These are phyloP conservation scores for Synchiropus splendidus DNA, from an alignment of 2,113 vertebrate genomes.

Conservation along the genomic window DNA sequence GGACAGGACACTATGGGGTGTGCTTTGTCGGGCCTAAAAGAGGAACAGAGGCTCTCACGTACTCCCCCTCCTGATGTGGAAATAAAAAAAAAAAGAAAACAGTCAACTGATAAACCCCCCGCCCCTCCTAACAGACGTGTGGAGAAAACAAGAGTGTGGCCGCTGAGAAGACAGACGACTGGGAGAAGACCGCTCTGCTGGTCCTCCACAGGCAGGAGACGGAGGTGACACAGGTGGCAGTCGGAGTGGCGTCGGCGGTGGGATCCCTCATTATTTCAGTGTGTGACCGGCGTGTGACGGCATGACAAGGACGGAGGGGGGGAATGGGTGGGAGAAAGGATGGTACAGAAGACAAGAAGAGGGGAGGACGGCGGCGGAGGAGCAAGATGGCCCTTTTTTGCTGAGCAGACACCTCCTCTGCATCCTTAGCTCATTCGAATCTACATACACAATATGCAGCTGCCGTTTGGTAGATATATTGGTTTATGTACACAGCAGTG, in stretches of 20 bases:
- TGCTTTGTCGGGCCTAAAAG: conserved; percentile 56
- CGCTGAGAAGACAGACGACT: conserved; percentile 15
- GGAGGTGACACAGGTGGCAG: conserved; percentile 43
- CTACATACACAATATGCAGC: conserved; percentile 72
- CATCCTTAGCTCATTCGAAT: conserved; percentile 61
- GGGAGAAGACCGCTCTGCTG: conserved; percentile 33
- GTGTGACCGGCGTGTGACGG: conserved; percentile 52
- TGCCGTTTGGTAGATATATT: conserved; percentile 70
- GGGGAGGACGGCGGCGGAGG: conserved; percentile 25
- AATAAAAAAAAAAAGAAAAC: conserved; percentile 52
- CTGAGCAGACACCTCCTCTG: conserved; percentile 51
- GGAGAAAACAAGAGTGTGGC: conserved; percentile 29
- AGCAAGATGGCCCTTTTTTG: conserved; percentile 56
- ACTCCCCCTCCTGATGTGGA: conserved; percentile 35
- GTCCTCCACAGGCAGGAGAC: conserved; percentile 39
- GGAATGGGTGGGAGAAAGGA: conserved; percentile 12
- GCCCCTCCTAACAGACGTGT: conserved; percentile 33
- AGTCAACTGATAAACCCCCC: conserved; percentile 15
- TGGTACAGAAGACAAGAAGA: conserved; percentile 7
- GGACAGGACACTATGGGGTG: conserved; percentile 43
- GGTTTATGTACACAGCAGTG: conserved; percentile 71
- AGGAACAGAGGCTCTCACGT: conserved; percentile 51
- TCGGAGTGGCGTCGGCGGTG: conserved; percentile 43
- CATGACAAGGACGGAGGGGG: conserved; percentile 28
- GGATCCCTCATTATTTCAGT: conserved; percentile 50